Base-by-base conservation (phyloP, 2,797 vertebrate genomes). In the Prionace glauca region DNA sequence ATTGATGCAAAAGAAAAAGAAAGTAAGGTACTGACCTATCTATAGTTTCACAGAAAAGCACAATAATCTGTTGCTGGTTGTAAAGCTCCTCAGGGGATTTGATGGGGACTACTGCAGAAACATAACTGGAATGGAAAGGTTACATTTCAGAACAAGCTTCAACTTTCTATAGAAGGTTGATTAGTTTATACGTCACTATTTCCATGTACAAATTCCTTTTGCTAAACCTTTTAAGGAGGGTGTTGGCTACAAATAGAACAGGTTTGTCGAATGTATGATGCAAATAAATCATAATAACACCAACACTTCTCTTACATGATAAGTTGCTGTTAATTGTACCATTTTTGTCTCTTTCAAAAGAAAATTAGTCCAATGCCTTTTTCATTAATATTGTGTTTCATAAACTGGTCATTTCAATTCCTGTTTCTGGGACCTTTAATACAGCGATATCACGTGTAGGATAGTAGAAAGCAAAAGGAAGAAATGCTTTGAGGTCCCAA, bases 41-140 rank as follows among this genome's bases (percentile, higher is more conserved):
- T 95, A 98, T 97, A 0, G 97, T 97, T 96, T 98, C 98, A n/a
- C 97, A 98, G 96, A 98, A 98, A 65, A 98, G 97, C 95, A 98
- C 97, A 0, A 97, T 97, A 86, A 98, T 97, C 88, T 98, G 97
- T 95, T 98, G 97, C 96, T 98, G 97, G 86, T 96, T 96, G 95
- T 97, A 97, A 62, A 98, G 97, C 90, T 98, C 97, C 72, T 97
- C 97, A 0, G 97, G 97, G 72, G 97, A 97, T 93, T 98, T 98
- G 95, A 98, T 96, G 0, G 96, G 96, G 94, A 97, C 97, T 87
- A 98, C 96, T 0, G 97, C 96, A 94, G 97, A 97, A 96, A 98
- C 97, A 0, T 98, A 98, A 95, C 97, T 98, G 96, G 32, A 71
- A 94, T 79, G 96, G 29, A 4, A 95, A 0, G 0, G 5, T 56